Percentiles rank a stretch among this genome's conserved stretches.
Evolutionary conservation across 92 coral and sea anemone genomes (phyloP).

Genomic region (Pocillopora grandis): DNA sequence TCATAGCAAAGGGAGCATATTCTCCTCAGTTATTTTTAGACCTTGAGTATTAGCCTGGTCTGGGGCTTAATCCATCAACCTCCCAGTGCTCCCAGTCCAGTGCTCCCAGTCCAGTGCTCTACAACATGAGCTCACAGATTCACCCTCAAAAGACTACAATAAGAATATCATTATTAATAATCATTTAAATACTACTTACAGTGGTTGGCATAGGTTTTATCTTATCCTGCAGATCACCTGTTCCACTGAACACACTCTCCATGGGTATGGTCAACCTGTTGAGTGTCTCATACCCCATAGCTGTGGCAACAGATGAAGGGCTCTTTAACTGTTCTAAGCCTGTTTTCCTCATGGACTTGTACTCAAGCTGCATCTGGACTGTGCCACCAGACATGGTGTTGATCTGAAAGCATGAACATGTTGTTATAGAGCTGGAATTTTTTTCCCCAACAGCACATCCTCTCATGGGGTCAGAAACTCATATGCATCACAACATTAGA

Average conservation of each 20-base stretch:
- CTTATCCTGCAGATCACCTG: slow-evolving; percentile 76
- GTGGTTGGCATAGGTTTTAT: slow-evolving; percentile 76
- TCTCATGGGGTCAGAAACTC: no score
- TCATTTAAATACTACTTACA: slow-evolving; percentile 26
- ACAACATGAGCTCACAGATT: no score
- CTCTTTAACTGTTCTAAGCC: slow-evolving; percentile 51
- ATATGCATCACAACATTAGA: no score
- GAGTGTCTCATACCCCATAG: slow-evolving; percentile 90
- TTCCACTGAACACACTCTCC: slow-evolving; percentile 69
- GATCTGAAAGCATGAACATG: slow-evolving; percentile 49
- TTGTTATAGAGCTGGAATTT: background rate
- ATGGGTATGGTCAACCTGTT: slow-evolving; percentile 78
- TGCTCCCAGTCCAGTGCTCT: no score
- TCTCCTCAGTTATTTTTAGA: no score
- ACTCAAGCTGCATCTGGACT: slow-evolving; percentile 88
- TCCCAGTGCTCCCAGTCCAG: no score
- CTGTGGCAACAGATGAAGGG: slow-evolving; percentile 62
- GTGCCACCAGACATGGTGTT: slow-evolving; percentile 83
- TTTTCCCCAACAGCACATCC: background rate
- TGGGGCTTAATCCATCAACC: no score
- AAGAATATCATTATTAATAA: background rate
- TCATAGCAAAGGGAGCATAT: no score
- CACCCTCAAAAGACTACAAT: no score
- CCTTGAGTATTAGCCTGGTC: no score
- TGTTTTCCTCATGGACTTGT: slow-evolving; percentile 71